Percentiles rank a stretch among this genome's conserved stretches.
Evolutionary conservation across 2,113 vertebrate species (phyloP).

Genomic region (Amphiprion percula): DNA sequence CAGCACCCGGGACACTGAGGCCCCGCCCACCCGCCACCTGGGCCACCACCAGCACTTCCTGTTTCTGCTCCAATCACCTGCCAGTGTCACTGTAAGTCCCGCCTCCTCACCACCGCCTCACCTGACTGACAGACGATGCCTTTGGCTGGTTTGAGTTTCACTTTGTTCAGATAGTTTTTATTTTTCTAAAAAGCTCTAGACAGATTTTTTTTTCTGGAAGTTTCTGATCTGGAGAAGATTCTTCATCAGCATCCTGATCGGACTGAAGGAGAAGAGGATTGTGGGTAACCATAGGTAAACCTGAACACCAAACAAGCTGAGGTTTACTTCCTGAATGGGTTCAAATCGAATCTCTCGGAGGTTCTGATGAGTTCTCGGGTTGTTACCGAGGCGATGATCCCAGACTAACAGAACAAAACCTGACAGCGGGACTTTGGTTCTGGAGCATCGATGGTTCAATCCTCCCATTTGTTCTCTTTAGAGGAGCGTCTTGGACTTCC

Average conservation of each 20-base stretch:
- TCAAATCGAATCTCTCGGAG: background rate
- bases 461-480: no score
- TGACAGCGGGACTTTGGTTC: background rate
- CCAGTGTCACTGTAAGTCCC: slow-evolving; percentile 40
- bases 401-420: background rate
- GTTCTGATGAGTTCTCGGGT: slow-evolving; percentile 24
- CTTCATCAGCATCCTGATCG: no score
- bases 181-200: no score
- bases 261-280: background rate
- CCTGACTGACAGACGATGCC: background rate
- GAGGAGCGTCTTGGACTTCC: no score
- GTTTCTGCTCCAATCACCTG: slow-evolving; percentile 30
- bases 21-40: background rate
- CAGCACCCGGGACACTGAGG: slow-evolving; percentile 67
- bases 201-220: no score
- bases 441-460: background rate
- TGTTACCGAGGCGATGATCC: slow-evolving; percentile 2
- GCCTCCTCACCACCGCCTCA: slow-evolving; percentile 14
- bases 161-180: no score
- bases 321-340: background rate
- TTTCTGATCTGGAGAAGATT: no score
- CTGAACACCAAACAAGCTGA: no score
- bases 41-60: slow-evolving; percentile 27
- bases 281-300: slow-evolving; percentile 1
- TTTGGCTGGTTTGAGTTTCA: background rate